These are phyloP conservation scores for Zaprionus obscuricornis DNA, from an alignment of 2,888 invertebrate species.

Conservation along the genomic window DNA sequence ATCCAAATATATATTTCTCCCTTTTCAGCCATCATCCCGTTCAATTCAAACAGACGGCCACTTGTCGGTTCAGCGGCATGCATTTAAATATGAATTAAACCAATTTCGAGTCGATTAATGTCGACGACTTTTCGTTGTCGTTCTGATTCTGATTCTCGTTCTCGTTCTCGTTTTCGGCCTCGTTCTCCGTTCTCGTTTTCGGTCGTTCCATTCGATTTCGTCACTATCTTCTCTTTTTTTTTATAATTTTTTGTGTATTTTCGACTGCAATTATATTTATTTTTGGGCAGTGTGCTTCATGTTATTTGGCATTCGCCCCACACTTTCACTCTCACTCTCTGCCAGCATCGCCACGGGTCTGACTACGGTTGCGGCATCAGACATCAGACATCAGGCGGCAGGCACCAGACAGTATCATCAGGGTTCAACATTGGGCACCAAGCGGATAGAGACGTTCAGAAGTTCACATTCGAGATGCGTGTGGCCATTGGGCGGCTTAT, in stretches of 20 bases:
- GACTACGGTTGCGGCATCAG: too few relatives aligned
- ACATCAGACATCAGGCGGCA: neutral
- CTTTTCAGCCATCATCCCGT: neutral
- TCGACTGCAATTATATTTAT: slow-evolving; percentile 69
- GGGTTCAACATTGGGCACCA: slow-evolving; percentile 41
- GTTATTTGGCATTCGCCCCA: slow-evolving; percentile 27
- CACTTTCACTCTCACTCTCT: slow-evolving; percentile 65
- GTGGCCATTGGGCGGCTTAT: slow-evolving; percentile 60
- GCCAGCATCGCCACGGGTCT: slow-evolving; percentile 13
- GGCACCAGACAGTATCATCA: too few relatives aligned
- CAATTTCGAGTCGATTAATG: slow-evolving; percentile 80
- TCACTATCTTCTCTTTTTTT: slow-evolving; percentile 14
- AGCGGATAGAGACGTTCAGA: slow-evolving; percentile 43
- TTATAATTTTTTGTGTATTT: slow-evolving; percentile 40
- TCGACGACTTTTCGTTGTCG: slow-evolving; percentile 46
- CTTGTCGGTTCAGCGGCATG: slow-evolving; percentile 42
- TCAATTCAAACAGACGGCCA: slow-evolving; percentile 44
- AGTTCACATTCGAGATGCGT: slow-evolving; percentile 31
- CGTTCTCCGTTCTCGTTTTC: slow-evolving; percentile 34
- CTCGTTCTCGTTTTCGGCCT: slow-evolving; percentile 38
- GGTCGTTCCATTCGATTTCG: slow-evolving; percentile 29
- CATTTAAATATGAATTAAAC: slow-evolving; percentile 81
- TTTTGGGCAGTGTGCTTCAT: slow-evolving; percentile 43
- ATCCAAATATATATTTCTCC: too few relatives aligned
- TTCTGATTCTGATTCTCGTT: slow-evolving; percentile 7